phyloP scores from a whole-genome alignment of 2,113 vertebrate species.

The Terrapene triunguis region DNA sequence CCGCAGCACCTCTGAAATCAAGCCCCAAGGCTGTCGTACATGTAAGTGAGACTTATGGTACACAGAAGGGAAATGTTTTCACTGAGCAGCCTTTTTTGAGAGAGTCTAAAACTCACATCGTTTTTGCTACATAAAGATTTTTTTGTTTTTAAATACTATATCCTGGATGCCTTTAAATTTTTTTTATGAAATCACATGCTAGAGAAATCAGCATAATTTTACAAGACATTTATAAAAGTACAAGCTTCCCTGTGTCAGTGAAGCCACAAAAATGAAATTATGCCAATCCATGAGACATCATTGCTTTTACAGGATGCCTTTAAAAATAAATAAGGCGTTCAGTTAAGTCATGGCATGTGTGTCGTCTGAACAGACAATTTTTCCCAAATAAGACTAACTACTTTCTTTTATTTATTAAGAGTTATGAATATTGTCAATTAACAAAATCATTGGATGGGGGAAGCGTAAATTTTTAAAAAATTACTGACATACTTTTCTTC shows the following conservation, averaged over 20 bases:
- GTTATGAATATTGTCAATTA: background rate
- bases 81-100: background rate
- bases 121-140: background rate
- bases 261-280: background rate
- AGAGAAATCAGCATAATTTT: background rate
- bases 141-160: background rate
- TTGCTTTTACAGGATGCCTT: background rate
- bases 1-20: background rate
- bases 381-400: background rate
- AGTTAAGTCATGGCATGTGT: background rate
- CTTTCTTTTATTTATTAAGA: background rate
- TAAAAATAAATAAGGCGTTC: background rate
- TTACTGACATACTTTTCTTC: background rate
- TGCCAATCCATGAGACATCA: background rate
- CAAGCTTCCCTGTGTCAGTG: background rate
- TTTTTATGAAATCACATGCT: background rate
- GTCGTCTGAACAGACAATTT: background rate
- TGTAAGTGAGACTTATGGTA: background rate
- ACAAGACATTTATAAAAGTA: background rate
- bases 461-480: background rate
- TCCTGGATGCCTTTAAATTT: background rate
- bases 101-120: background rate
- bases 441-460: fast-evolving
- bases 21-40: background rate
- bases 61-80: background rate